These are phyloP conservation scores for Axinella damicornis DNA, from an alignment of 37 sponge, comb jelly and placozoan species.

Conservation along the genomic window DNA sequence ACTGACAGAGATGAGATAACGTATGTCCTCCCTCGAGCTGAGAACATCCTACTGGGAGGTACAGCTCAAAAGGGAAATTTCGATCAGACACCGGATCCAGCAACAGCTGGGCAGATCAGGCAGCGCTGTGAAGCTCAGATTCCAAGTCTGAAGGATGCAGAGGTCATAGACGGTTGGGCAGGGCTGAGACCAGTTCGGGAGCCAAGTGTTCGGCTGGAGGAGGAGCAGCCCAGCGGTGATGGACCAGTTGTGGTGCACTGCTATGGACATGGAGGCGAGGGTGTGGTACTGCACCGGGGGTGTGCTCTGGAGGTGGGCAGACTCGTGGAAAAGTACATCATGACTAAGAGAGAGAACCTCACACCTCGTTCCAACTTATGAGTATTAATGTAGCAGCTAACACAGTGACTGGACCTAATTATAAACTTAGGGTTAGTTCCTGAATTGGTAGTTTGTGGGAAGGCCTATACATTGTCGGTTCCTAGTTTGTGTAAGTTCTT, in stretches of 20 bases:
- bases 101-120: conserved; percentile 12
- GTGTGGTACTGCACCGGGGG: conserved; percentile 71
- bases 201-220: conserved; percentile 63
- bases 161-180: conserved; percentile 56
- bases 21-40: conserved; percentile 56
- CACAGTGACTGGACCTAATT: too few species aligned
- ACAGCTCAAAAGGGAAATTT: conserved; percentile 29
- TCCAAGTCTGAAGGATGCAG: conserved; percentile 58
- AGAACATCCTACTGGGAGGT: conserved; percentile 67
- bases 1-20: background rate
- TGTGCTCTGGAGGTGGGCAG: conserved; percentile 74
- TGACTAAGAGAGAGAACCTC: too few species aligned
- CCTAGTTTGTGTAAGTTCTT: too few species aligned
- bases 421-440: too few species aligned
- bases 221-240: conserved; percentile 7
- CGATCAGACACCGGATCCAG: conserved; percentile 23
- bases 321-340: conserved; percentile 17
- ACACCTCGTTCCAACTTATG: too few species aligned
- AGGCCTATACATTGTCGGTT: too few species aligned
- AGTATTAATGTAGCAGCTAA: too few species aligned
- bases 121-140: conserved; percentile 19
- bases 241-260: conserved; percentile 65
- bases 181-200: conserved; percentile 74
- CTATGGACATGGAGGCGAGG: conserved; percentile 88
- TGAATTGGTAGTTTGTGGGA: too few species aligned